A percentile compares a stretch with the other conserved stretches of the same genome.
phyloP scores from a whole-genome alignment of 2,113 vertebrate genomes.

The Perca schrenkii region DNA sequence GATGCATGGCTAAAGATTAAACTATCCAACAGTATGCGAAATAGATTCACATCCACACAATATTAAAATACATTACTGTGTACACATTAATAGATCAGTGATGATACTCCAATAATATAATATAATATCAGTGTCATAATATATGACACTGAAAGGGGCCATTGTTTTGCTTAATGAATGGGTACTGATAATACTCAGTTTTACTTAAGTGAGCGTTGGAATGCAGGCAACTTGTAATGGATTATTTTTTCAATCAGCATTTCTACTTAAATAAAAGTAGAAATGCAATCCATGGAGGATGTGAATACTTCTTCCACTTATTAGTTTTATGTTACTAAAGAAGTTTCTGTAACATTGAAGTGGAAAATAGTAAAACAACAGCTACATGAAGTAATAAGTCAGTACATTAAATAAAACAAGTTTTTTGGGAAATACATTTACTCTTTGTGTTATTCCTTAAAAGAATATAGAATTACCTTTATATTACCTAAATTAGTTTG shows the following conservation, averaged over 20 bases:
- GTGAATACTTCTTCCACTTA: neutral
- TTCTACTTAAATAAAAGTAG: neutral
- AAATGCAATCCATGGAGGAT: neutral
- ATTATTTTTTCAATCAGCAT: neutral
- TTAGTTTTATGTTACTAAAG: neutral
- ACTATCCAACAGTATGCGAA: neutral
- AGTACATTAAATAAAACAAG: neutral
- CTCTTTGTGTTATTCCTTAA: neutral
- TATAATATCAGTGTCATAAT: too few species aligned
- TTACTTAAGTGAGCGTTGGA: neutral
- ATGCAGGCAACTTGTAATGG: neutral
- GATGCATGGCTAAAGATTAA: neutral
- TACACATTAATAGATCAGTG: neutral
- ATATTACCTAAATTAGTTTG: neutral
- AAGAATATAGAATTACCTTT: neutral
- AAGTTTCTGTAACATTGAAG: neutral
- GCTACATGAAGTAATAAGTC: neutral
- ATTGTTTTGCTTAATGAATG: neutral
- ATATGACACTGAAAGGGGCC: neutral
- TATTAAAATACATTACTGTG: neutral
- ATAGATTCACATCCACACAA: neutral
- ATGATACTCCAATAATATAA: neutral
- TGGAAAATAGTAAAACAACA: neutral
- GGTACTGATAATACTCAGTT: too few species aligned
- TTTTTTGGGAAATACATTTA: neutral